A percentile compares a stretch with the other conserved stretches of the same genome.
Evolutionary conservation across 2,113 vertebrate genomes (phyloP).

Genomic region (Chloropsis hardwickii): DNA sequence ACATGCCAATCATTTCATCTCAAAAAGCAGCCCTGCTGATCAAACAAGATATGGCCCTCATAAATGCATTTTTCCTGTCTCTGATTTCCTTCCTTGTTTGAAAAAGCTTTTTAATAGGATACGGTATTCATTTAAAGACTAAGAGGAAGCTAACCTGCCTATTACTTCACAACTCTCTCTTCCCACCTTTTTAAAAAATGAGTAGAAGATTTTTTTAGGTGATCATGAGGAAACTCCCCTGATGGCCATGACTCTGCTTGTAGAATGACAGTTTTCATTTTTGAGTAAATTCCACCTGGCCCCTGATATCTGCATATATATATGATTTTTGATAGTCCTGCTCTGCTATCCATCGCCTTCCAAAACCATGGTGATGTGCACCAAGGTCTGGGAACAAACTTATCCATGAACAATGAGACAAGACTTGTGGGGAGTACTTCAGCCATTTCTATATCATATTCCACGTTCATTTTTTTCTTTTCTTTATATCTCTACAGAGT

Average conservation of each 20-base stretch:
- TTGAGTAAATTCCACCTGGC: neutral
- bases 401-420: neutral
- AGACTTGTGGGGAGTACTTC: neutral
- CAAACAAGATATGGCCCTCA: neutral
- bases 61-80: neutral
- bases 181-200: neutral
- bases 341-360: neutral
- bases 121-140: neutral
- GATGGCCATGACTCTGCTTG: neutral
- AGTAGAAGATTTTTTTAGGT: neutral
- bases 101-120: neutral
- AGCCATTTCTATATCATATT: neutral
- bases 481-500: neutral
- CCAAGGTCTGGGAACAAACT: neutral
- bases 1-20: neutral
- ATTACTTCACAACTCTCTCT: neutral
- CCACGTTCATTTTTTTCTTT: accelerated
- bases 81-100: neutral
- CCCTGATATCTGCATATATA: neutral
- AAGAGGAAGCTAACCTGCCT: neutral
- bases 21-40: neutral
- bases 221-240: neutral
- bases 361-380: neutral
- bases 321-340: neutral
- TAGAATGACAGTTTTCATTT: neutral